Evolutionary conservation across 2,113 vertebrate species (phyloP).

Genomic region (Tricholaema leucomelas): DNA sequence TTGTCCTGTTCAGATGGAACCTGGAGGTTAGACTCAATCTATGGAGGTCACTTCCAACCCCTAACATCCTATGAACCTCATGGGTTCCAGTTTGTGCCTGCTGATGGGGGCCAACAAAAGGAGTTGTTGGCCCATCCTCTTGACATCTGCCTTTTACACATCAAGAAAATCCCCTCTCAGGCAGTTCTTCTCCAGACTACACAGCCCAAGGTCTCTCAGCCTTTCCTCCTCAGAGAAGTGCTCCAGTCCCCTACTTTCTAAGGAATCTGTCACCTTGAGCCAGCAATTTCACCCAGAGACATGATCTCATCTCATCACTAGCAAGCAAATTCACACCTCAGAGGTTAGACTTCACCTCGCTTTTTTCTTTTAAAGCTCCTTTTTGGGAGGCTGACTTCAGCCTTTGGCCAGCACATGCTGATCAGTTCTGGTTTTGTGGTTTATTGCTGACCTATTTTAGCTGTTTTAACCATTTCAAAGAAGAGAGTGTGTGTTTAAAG

Average conservation of each 20-base stretch:
- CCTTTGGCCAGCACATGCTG: background rate
- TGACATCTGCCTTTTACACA: no score
- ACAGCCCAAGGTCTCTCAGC: no score
- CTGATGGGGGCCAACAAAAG: no score
- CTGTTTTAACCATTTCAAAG: background rate
- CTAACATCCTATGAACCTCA: no score
- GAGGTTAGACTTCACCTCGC: background rate
- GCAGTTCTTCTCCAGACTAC: no score
- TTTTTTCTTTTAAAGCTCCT: background rate
- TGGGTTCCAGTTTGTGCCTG: no score
- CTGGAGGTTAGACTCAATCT: no score
- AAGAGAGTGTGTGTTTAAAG: fast-evolving
- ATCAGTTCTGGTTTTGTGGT: background rate
- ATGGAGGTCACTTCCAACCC: no score
- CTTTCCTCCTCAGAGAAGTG: no score
- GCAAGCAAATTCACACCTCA: background rate
- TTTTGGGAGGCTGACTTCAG: background rate
- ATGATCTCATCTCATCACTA: background rate
- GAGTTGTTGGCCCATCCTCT: no score
- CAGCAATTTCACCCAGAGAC: background rate
- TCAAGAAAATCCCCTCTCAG: no score
- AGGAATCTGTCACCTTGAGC: background rate
- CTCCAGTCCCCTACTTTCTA: background rate
- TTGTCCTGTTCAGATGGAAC: no score
- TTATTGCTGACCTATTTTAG: background rate